Percentiles rank a stretch among this genome's conserved stretches.
Conservation (phyloP, 2,888 invertebrate species). For the Dendrolimus houi region DNA sequence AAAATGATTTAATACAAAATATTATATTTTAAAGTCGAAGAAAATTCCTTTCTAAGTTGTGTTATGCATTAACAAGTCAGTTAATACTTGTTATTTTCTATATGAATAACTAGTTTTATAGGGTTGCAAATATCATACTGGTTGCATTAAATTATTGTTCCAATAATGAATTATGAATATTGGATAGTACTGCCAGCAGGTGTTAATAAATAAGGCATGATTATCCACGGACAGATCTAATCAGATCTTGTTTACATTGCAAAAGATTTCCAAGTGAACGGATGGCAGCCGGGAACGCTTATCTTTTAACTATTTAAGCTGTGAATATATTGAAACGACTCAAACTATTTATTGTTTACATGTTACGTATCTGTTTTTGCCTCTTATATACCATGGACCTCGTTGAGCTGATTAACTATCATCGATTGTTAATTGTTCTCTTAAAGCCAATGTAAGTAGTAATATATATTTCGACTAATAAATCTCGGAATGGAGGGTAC, state of each 20-base stretch:
- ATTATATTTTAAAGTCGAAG: no score
- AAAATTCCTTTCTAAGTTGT: no score
- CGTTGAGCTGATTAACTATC: constrained; percentile 57
- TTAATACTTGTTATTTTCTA: no score
- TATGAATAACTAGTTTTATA: neutral
- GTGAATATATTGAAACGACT: constrained; percentile 53
- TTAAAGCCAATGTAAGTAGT: constrained; percentile 36
- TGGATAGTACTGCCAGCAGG: constrained; percentile 40
- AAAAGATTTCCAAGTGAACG: constrained; percentile 35
- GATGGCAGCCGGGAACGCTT: constrained; percentile 22
- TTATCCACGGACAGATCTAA: constrained; percentile 56
- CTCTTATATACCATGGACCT: constrained; percentile 49
- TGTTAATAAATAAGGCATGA: constrained; percentile 60
- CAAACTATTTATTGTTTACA: constrained; percentile 58
- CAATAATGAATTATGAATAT: constrained; percentile 35
- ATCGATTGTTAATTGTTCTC: constrained; percentile 57
- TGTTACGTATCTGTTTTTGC: constrained; percentile 46
- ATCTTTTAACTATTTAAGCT: constrained; percentile 48
- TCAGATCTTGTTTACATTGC: constrained; percentile 66
- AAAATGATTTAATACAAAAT: no score
- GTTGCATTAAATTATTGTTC: constrained; percentile 14
- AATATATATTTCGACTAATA: no score
- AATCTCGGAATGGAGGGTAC: no score
- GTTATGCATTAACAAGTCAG: no score
- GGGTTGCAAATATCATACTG: neutral